These are phyloP conservation scores for Solenopsis fugax DNA, from an alignment of 1,140 invertebrate species.

Conservation along the genomic window DNA sequence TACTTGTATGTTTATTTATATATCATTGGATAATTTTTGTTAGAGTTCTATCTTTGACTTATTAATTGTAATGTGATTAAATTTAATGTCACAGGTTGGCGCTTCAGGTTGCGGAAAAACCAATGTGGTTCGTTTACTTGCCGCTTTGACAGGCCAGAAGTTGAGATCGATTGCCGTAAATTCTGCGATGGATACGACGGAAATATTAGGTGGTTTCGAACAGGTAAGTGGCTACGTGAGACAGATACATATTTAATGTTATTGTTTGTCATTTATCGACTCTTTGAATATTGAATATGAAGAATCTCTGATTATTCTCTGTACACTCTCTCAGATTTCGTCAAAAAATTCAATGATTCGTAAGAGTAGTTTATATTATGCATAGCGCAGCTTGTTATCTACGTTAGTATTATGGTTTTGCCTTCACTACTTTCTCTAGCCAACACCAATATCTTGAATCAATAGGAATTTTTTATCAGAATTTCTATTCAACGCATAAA, in stretches of 20 bases:
- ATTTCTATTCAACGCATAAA: neutral
- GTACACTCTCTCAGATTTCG: neutral
- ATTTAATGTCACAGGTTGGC: conserved; percentile 89
- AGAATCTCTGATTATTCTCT: neutral
- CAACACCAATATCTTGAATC: neutral
- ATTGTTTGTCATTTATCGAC: neutral
- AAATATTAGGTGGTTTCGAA: conserved; percentile 98
- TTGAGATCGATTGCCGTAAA: conserved; percentile 94
- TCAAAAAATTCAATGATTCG: neutral
- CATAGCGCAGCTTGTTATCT: neutral
- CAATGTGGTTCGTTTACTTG: conserved; percentile 91
- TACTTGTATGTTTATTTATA: conserved; percentile 89
- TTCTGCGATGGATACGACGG: conserved; percentile 97
- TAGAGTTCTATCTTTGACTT: conserved; percentile 21
- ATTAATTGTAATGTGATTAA: neutral
- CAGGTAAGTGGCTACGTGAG: conserved; percentile 90
- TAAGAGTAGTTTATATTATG: neutral
- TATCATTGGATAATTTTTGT: neutral
- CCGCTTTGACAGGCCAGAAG: conserved; percentile 91
- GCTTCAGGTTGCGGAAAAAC: conserved; percentile 93
- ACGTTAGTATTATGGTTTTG: neutral
- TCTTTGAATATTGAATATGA: neutral
- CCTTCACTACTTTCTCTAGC: no score
- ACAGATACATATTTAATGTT: conserved; percentile 9
- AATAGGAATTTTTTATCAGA: neutral